Percentiles rank a stretch among this genome's conserved stretches.
Conservation (phyloP, 2,888 invertebrate genomes). For the Sphecodes monilicornis region DNA sequence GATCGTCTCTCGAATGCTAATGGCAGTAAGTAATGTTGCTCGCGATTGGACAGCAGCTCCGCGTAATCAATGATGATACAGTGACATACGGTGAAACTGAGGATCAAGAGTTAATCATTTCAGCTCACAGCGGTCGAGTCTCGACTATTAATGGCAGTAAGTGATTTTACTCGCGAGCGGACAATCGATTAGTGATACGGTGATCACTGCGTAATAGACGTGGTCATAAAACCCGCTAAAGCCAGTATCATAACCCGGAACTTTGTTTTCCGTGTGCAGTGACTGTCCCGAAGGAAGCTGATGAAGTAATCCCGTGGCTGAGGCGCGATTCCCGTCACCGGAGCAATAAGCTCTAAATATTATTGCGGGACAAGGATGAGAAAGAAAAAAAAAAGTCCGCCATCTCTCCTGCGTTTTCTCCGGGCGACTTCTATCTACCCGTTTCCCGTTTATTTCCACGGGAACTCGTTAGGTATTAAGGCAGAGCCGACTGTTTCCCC, state of each 20-base stretch:
- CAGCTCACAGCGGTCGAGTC: not conserved
- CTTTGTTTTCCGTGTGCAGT: not conserved
- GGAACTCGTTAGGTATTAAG: conserved; percentile 69
- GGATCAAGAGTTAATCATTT: not conserved
- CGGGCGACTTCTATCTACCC: conserved; percentile 40
- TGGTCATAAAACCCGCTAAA: not conserved
- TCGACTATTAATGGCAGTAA: not conserved
- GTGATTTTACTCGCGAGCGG: not conserved
- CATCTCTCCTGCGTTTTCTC: conserved; percentile 13
- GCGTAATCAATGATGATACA: not conserved
- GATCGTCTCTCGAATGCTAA: conserved; percentile 1
- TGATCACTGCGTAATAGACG: not conserved
- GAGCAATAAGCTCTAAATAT: conserved; percentile 61
- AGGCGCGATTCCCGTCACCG: conserved; percentile 47
- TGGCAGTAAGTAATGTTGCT: not conserved
- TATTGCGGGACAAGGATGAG: conserved; percentile 15
- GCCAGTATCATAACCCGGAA: not conserved
- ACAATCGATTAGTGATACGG: not conserved
- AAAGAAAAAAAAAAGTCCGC: conserved; percentile 8
- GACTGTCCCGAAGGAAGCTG: not conserved
- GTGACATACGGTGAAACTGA: not conserved
- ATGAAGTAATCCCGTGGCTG: conserved; percentile 35
- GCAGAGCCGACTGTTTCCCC: conserved; percentile 47
- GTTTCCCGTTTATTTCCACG: conserved; percentile 42
- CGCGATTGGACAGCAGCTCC: not conserved